phyloP scores from a whole-genome alignment of 2,797 vertebrate genomes.

The Podargus strigoides region DNA sequence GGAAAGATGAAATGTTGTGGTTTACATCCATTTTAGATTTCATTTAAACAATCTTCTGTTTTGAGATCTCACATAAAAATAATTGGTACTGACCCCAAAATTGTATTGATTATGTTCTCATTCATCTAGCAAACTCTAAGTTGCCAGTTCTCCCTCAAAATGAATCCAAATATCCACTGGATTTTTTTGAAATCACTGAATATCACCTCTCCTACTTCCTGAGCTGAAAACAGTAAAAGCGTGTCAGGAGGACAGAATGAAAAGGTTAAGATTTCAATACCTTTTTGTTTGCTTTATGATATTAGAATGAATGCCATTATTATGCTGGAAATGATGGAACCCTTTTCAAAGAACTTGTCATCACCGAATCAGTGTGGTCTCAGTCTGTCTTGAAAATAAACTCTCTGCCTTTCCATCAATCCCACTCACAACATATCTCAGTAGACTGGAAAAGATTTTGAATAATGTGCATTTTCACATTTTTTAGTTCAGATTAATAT shows the following conservation, averaged over 20 bases:
- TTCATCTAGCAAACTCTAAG: background rate
- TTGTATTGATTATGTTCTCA: background rate
- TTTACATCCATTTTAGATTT: background rate
- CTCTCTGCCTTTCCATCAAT: constrained; percentile 30
- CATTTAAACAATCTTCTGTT: background rate
- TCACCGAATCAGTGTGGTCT: constrained; percentile 1
- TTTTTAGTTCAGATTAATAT: constrained; percentile 44
- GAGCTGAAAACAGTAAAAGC: background rate
- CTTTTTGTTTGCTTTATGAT: constrained; percentile 4
- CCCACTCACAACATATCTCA: background rate
- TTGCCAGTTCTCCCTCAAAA: background rate
- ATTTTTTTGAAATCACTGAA: background rate
- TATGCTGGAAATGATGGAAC: background rate
- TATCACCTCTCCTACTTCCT: background rate
- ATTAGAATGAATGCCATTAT: constrained; percentile 16
- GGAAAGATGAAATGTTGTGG: background rate
- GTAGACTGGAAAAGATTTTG: constrained; percentile 5
- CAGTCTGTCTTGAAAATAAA: constrained; percentile 36
- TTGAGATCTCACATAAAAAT: background rate
- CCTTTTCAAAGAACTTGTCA: constrained; percentile 34
- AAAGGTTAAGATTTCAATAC: constrained; percentile 37
- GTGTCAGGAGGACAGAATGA: background rate
- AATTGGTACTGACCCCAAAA: background rate
- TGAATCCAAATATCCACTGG: background rate
- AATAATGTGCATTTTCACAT: constrained; percentile 49